phyloP scores from a whole-genome alignment of 2,797 vertebrate genomes.

The Sebastes nivosus region DNA sequence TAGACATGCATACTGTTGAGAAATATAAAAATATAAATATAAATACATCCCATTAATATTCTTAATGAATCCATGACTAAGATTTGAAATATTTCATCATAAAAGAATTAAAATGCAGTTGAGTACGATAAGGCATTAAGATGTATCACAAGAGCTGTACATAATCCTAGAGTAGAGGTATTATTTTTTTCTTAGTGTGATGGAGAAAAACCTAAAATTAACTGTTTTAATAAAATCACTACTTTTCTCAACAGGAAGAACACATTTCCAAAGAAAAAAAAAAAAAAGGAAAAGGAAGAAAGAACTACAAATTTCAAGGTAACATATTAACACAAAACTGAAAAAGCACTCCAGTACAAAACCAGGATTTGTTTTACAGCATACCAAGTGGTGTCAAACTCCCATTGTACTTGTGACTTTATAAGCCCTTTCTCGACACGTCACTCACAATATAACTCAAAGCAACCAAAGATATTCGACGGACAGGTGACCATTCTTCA shows the following conservation, averaged over 20 bases:
- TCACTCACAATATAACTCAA: conserved; percentile 60
- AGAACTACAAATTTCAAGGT: conserved; percentile 68
- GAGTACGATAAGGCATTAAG: conserved; percentile 87
- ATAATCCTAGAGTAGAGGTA: conserved; percentile 85
- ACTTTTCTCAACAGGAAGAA: conserved; percentile 80
- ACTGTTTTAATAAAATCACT: conserved; percentile 63
- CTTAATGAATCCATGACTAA: conserved; percentile 84
- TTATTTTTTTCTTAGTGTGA: conserved; percentile 78
- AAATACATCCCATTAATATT: conserved; percentile 88
- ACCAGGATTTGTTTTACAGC: conserved; percentile 75
- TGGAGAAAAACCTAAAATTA: conserved; percentile 72
- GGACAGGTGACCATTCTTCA: conserved; percentile 46
- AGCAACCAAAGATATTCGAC: conserved; percentile 56
- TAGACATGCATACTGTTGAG: conserved; percentile 88
- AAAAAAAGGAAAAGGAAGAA: conserved; percentile 54
- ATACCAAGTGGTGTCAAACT: conserved; percentile 52
- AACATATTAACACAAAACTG: conserved; percentile 78
- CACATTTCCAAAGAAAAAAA: conserved; percentile 61
- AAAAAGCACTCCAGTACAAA: conserved; percentile 80
- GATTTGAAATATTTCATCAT: conserved; percentile 85
- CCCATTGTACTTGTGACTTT: conserved; percentile 44
- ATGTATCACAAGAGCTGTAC: conserved; percentile 86
- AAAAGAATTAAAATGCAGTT: conserved; percentile 85
- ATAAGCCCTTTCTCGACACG: conserved; percentile 72
- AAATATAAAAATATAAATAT: conserved; percentile 92